These are phyloP conservation scores for Phrixothrix hirtus DNA, from an alignment of 2,888 invertebrate genomes.

Conservation along the genomic window DNA sequence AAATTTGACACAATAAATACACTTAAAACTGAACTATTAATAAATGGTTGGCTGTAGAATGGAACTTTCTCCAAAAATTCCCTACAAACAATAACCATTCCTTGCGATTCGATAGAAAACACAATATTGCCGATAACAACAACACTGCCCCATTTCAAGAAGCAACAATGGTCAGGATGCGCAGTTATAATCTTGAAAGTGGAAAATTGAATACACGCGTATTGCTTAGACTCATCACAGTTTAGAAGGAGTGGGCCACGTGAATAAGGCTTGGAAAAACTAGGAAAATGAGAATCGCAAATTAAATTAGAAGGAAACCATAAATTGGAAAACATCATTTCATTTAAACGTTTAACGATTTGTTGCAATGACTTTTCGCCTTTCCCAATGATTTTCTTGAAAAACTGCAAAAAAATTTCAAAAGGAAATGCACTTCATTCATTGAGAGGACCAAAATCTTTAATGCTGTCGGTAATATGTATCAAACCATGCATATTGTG, in stretches of 20 bases:
- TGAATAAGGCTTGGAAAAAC: not conserved
- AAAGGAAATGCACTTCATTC: conserved; percentile 6
- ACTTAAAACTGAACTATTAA: no score
- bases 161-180: not conserved
- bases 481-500: conserved; percentile 9
- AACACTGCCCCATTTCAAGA: no score
- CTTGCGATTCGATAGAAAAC: no score
- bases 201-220: not conserved
- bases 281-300: no score
- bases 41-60: no score
- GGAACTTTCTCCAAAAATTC: no score
- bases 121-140: no score
- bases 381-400: conserved; percentile 5
- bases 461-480: conserved; percentile 5
- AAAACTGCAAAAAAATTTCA: conserved; percentile 4
- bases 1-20: no score
- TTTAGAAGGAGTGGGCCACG: conserved; percentile 1
- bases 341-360: conserved; percentile 7
- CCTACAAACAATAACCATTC: no score
- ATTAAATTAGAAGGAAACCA: not conserved
- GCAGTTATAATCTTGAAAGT: conserved; percentile 2
- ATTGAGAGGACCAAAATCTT: conserved; percentile 5
- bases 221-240: not conserved
- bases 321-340: not conserved
- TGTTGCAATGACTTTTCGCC: conserved; percentile 10